These are phyloP conservation scores for Macquaria ambigua DNA, from an alignment of 2,113 vertebrate genomes.

Conservation along the genomic window DNA sequence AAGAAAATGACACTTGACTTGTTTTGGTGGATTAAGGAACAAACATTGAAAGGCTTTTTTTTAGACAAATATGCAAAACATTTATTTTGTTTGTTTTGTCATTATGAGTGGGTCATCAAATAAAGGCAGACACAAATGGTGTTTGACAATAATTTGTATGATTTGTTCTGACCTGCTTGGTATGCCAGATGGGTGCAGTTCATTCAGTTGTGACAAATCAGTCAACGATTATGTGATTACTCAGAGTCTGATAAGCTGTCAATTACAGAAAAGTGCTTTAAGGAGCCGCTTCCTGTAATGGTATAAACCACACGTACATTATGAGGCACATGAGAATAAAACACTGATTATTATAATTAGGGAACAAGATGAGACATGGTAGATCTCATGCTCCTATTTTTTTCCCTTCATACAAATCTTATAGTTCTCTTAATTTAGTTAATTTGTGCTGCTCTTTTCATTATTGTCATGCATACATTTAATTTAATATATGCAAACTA, in stretches of 20 bases:
- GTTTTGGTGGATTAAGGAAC: background rate
- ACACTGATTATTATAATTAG: background rate
- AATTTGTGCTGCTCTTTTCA: background rate
- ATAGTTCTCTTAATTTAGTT: too few relatives aligned
- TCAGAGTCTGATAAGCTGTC: slow-evolving; percentile 26
- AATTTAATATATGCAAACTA: background rate
- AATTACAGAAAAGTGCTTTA: slow-evolving; percentile 4
- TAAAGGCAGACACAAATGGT: background rate
- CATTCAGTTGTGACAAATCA: slow-evolving; percentile 23
- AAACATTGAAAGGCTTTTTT: background rate
- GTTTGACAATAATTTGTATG: background rate
- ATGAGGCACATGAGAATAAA: background rate
- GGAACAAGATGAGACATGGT: too few relatives aligned
- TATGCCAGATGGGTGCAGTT: background rate
- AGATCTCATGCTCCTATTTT: too few relatives aligned
- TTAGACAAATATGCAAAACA: background rate
- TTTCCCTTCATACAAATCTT: too few relatives aligned
- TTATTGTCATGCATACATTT: background rate
- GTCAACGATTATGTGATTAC: slow-evolving; percentile 1
- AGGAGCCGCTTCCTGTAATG: background rate
- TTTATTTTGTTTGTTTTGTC: slow-evolving; percentile 7
- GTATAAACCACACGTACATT: background rate
- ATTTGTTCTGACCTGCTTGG: slow-evolving; percentile 12
- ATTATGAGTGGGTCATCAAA: slow-evolving; percentile 17
- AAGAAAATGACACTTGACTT: background rate